Evolutionary conservation across 1,140 invertebrate species (phyloP), one percentile per base, ranked within the genome.

Genomic region (Hycleus phaleratus): DNA sequence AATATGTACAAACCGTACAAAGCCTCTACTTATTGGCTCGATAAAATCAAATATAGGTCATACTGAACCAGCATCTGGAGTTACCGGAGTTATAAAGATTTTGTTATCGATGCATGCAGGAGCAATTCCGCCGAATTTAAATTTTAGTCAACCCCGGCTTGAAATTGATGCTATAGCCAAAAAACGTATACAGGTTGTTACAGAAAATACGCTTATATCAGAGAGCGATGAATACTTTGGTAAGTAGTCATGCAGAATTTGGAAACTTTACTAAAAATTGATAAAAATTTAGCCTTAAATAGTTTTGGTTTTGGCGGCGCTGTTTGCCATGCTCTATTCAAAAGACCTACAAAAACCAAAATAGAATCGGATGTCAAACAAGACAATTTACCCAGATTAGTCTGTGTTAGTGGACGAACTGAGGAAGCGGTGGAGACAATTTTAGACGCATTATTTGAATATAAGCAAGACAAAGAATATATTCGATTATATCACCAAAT

Each of bases 1-100:
- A 2, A 86, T 96, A 67, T 90, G 88, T 58, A 81, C 78, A 3
- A 81, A 81, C 4, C 76, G 86, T 12, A 77, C 65, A 0, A 77
- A 74, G 1, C 90, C 93, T 0, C 75, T 98, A 0, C 73, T 81
- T 26, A 87, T 97, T 61, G 95, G 95, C 3, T 92, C 93, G 0
- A 80, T 95, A 1, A 98, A 98, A 71, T 93, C 93, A 0, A 97
- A 96, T 73, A 80, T 96, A 68, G 95, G 95, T 0, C 95, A 98
- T 72, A 82, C 90, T 0, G 95, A 98, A 74, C 86, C 91, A 6
- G 87, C 88, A 2, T 94, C 92, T 39, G 93, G 93, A 57, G 74
- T 91, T 0, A 91, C 88, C 71, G 88, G 90, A 1, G 65, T 96
- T 39, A 83, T 86, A 3, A 96, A 96, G 77, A 86, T 92, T 63